These are phyloP conservation scores for Seriola aureovittata DNA, from an alignment of 2,113 vertebrate species.

Conservation along the genomic window DNA sequence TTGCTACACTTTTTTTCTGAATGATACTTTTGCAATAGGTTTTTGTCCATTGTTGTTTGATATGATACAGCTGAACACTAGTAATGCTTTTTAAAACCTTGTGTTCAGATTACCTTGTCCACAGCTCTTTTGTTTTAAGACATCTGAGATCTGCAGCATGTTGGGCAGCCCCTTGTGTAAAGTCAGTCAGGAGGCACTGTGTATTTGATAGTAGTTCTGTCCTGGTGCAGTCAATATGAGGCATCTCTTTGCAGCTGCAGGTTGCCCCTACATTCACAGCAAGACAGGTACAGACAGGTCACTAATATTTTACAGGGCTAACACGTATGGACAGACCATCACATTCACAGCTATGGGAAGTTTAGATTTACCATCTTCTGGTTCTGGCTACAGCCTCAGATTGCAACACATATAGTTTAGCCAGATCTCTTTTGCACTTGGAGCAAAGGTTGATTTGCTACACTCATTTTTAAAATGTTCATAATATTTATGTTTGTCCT, in stretches of 20 bases:
- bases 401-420: conserved; percentile 3
- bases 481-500: conserved; percentile 2
- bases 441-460: conserved; percentile 25
- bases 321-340: conserved; percentile 1
- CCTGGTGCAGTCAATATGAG: background rate
- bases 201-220: conserved; percentile 13
- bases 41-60: background rate
- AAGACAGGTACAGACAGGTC: background rate
- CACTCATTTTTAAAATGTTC: conserved; percentile 13
- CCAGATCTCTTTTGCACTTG: background rate
- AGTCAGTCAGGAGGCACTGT: conserved; percentile 13
- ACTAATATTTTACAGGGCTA: background rate
- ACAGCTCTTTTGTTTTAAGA: conserved; percentile 37
- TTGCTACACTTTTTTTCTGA: background rate
- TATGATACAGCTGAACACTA: background rate
- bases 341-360: conserved; percentile 16
- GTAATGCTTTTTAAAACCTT: conserved; percentile 7
- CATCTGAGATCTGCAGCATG: conserved; percentile 41
- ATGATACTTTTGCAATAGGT: background rate
- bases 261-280: background rate
- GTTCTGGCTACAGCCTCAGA: background rate
- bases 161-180: conserved; percentile 20
- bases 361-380: conserved; percentile 35
- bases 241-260: conserved; percentile 6
- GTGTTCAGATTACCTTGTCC: conserved; percentile 40